These are phyloP conservation scores for Muntiacus muntjak DNA, from an alignment of 2,113 vertebrate genomes.

Conservation along the genomic window DNA sequence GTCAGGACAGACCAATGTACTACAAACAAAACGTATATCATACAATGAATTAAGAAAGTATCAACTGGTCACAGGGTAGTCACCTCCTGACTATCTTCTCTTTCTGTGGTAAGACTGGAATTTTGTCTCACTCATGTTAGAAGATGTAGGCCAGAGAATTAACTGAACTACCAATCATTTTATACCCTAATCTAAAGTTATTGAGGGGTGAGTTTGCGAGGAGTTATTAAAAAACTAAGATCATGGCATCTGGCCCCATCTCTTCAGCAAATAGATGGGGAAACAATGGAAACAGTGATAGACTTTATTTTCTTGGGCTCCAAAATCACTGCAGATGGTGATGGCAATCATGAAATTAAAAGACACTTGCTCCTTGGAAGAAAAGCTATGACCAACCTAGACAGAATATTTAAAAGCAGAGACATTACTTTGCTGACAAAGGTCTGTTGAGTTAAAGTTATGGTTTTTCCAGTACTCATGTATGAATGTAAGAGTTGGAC, in stretches of 20 bases:
- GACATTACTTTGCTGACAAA: background rate
- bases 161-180: background rate
- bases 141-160: background rate
- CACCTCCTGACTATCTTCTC: background rate
- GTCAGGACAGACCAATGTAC: background rate
- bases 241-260: background rate
- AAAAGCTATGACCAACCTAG: background rate
- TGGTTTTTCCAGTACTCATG: background rate
- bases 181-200: background rate
- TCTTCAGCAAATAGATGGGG: background rate
- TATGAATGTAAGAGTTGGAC: background rate
- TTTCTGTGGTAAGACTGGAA: background rate
- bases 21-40: background rate
- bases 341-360: background rate
- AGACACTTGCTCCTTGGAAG: background rate
- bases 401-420: background rate
- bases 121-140: background rate
- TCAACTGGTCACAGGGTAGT: background rate
- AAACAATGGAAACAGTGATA: background rate
- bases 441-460: background rate
- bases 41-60: slow-evolving; percentile 1
- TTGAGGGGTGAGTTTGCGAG: background rate
- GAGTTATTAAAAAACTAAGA: background rate
- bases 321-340: background rate
- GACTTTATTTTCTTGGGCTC: background rate